phyloP scores from a whole-genome alignment of 1,140 invertebrate species.

The Wiebesia pumilae region DNA sequence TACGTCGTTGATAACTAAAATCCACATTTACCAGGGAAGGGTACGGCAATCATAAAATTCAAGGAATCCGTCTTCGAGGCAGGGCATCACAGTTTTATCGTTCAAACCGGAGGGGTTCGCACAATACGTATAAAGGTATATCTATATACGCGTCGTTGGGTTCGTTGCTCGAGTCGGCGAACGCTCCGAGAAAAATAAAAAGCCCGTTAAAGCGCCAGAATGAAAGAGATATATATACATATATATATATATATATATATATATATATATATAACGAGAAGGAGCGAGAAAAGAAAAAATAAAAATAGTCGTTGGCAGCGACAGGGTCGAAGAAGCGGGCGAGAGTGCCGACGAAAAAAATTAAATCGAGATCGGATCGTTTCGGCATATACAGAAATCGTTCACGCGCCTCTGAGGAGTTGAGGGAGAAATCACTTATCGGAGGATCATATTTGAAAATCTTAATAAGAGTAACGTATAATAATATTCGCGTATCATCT shows the following conservation, averaged over 20 bases:
- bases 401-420: background rate
- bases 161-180: constrained; percentile 43
- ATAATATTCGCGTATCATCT: too few relatives aligned
- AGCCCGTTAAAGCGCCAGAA: constrained; percentile 44
- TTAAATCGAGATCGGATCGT: constrained; percentile 33
- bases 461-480: background rate
- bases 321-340: background rate
- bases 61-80: constrained; percentile 32
- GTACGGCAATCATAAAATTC: constrained; percentile 26
- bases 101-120: background rate
- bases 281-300: background rate
- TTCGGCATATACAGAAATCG: background rate
- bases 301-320: constrained; percentile 13
- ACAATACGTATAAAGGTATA: background rate
- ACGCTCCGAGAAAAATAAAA: constrained; percentile 41
- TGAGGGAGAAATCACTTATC: background rate
- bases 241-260: too few relatives aligned
- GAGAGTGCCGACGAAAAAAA: constrained; percentile 17
- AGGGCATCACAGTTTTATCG: constrained; percentile 38
- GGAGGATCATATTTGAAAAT: background rate
- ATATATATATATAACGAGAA: too few relatives aligned
- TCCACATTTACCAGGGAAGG: background rate
- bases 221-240: background rate
- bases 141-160: constrained; percentile 20
- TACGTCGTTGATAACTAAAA: background rate